A percentile compares a stretch with the other conserved stretches of the same genome.
These are phyloP conservation scores for Agonum fuliginosum DNA, from an alignment of 2,888 invertebrate genomes.

Conservation along the genomic window DNA sequence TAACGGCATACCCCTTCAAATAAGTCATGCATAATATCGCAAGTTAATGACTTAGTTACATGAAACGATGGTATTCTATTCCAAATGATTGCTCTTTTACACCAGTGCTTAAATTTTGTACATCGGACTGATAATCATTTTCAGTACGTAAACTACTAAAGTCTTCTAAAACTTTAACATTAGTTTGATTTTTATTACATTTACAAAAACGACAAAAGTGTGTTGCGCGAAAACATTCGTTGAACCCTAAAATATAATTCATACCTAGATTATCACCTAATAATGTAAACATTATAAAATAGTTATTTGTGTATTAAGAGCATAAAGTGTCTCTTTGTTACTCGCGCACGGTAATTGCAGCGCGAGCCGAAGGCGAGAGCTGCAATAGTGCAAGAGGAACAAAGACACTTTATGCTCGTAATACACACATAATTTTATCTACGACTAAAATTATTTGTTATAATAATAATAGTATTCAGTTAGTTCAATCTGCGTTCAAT, in stretches of 20 bases:
- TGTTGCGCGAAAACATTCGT: neutral
- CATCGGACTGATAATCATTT: neutral
- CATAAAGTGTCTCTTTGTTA: no score
- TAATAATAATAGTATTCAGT: no score
- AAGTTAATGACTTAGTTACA: neutral
- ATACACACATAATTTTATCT: no score
- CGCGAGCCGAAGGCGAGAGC: no score
- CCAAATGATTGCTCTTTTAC: neutral
- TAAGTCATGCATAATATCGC: neutral
- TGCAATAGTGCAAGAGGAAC: no score
- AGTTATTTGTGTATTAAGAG: no score
- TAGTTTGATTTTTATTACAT: neutral
- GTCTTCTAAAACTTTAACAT: neutral
- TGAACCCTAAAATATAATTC: neutral
- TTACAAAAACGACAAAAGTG: neutral
- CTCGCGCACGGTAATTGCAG: no score
- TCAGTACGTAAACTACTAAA: neutral
- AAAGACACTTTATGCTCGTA: no score
- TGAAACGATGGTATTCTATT: neutral
- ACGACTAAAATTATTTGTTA: no score
- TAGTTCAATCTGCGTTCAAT: no score
- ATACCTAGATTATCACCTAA: neutral
- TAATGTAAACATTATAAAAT: neutral
- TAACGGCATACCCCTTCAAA: neutral
- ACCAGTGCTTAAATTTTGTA: neutral